A percentile compares a stretch with the other conserved stretches of the same genome.
phyloP scores from a whole-genome alignment of 2,113 vertebrate genomes.

The Ceyx cyanopectus region DNA sequence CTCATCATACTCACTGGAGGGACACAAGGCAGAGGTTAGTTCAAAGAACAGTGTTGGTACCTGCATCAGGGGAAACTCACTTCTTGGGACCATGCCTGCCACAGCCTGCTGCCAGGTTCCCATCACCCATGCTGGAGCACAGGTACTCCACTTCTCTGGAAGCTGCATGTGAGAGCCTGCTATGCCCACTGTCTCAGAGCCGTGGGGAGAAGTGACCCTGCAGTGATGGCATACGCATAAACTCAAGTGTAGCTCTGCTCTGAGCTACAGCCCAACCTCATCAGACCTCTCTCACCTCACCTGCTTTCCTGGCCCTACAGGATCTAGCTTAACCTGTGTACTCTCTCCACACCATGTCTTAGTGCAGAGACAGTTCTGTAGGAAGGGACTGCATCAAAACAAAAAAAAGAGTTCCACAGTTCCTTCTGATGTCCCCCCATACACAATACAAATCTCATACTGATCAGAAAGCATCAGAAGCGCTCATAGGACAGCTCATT shows the following conservation, averaged over 20 bases:
- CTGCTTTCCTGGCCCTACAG: not conserved
- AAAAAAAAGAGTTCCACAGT: not conserved
- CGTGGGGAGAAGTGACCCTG: not conserved
- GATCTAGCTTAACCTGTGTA: not conserved
- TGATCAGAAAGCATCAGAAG: not conserved
- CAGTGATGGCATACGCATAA: not conserved
- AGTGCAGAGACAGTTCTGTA: not conserved
- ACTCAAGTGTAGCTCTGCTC: not conserved
- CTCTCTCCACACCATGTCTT: not conserved
- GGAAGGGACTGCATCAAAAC: not conserved
- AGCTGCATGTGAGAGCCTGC: not conserved
- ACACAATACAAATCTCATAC: not conserved
- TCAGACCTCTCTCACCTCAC: not conserved
- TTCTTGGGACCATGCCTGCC: not conserved
- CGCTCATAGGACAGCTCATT: rapidly evolving
- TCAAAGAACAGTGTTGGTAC: not conserved
- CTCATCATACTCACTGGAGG: slow-evolving; percentile 86
- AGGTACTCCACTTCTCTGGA: not conserved
- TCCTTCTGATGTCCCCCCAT: not conserved
- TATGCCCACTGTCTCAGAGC: not conserved
- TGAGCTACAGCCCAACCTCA: not conserved
- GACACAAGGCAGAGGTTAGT: not conserved
- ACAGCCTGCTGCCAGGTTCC: not conserved
- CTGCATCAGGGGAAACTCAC: not conserved
- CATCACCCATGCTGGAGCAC: not conserved